phyloP scores from a whole-genome alignment of 2,797 vertebrate species.

The Natrix natrix region DNA sequence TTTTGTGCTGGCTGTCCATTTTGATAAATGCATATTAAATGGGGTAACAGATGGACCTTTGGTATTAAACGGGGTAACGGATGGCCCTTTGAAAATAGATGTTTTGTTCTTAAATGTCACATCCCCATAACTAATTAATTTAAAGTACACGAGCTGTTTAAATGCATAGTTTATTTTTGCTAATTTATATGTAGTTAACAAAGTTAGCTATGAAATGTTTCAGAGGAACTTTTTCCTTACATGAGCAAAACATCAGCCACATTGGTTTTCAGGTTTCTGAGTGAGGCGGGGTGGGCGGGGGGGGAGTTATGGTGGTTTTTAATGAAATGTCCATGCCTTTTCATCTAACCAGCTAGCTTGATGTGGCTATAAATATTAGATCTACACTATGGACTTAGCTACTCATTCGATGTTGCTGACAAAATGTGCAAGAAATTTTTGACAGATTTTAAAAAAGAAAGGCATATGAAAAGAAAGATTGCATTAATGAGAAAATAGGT shows the following conservation, averaged over 20 bases:
- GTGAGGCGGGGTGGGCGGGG: fast-evolving
- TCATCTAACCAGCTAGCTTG: not conserved
- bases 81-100: not conserved
- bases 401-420: not conserved
- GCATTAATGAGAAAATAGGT: not conserved
- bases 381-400: not conserved
- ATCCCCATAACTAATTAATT: not conserved
- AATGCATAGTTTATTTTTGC: not conserved
- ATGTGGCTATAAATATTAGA: not conserved
- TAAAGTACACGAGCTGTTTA: not conserved
- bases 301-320: not conserved
- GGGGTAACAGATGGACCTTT: not conserved
- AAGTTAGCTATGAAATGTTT: not conserved
- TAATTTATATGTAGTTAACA: not conserved
- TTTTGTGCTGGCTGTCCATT: not conserved
- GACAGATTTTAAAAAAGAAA: not conserved
- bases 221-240: not conserved
- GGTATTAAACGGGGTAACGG: not conserved
- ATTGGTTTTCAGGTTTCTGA: not conserved
- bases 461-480: not conserved
- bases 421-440: not conserved
- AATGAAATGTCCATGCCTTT: not conserved
- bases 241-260: not conserved
- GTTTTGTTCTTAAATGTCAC: not conserved
- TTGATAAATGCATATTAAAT: not conserved